These are phyloP conservation scores for Podiceps cristatus DNA, from an alignment of 2,113 vertebrate genomes.

Conservation along the genomic window DNA sequence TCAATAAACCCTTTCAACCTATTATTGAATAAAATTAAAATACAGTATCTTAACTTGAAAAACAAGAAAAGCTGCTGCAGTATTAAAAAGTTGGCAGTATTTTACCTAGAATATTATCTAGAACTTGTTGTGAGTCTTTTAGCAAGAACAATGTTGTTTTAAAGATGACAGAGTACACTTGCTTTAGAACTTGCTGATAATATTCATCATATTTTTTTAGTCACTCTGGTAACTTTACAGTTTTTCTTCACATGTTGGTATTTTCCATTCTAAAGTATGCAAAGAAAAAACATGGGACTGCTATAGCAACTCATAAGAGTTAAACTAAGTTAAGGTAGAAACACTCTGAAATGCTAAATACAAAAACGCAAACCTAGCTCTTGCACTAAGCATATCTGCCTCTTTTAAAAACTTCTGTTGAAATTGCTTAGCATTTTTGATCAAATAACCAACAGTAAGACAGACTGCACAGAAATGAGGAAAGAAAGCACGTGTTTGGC, in stretches of 20 bases:
- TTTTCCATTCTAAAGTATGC: background rate
- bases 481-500: rapidly evolving
- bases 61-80: background rate
- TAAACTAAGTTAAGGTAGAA: background rate
- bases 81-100: background rate
- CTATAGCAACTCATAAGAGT: background rate
- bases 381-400: background rate
- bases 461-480: background rate
- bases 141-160: background rate
- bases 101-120: background rate
- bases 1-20: background rate
- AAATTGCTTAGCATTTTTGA: background rate
- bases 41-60: background rate
- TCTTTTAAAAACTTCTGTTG: background rate
- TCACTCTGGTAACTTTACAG: background rate
- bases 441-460: background rate
- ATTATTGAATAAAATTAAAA: background rate
- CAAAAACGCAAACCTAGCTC: background rate
- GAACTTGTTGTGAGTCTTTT: background rate
- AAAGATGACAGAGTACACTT: background rate
- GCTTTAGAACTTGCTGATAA: background rate
- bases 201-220: background rate
- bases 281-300: background rate
- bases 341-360: background rate
- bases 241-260: background rate